Percentiles rank a stretch among this genome's conserved stretches.
Evolutionary conservation across 2,888 invertebrate genomes (phyloP).

Genomic region (Marasmarcha lunaedactyla): DNA sequence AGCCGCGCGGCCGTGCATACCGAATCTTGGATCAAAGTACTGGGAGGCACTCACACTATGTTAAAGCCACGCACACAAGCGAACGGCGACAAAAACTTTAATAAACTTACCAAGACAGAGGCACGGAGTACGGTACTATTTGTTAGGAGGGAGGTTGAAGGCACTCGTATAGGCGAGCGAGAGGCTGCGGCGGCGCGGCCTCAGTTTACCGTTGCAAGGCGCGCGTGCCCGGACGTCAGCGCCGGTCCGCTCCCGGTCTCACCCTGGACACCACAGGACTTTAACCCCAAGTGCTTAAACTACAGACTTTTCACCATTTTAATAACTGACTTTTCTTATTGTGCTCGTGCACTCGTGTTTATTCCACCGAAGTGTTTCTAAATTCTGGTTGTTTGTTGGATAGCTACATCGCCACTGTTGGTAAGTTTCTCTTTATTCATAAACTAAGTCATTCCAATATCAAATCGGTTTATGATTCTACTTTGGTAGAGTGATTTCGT

Average conservation of each 20-base stretch:
- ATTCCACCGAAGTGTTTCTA: constrained; percentile 59
- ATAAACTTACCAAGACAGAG: constrained; percentile 65
- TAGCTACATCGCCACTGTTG: constrained; percentile 41
- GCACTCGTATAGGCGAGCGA: constrained; percentile 62
- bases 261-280: constrained; percentile 33
- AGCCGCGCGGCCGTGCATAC: constrained; percentile 61
- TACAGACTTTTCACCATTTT: constrained; percentile 17
- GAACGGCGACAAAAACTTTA: constrained; percentile 26
- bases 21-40: constrained; percentile 70
- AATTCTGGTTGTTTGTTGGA: constrained; percentile 61
- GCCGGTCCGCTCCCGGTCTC: constrained; percentile 14
- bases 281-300: constrained; percentile 2
- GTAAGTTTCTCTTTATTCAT: constrained; percentile 31
- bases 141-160: constrained; percentile 67
- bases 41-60: constrained; percentile 59
- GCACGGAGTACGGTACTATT: constrained; percentile 67
- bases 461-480: not conserved
- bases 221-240: constrained; percentile 64
- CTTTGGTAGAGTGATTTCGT: constrained; percentile 1
- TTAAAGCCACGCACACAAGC: constrained; percentile 24
- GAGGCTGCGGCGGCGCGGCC: constrained; percentile 58
- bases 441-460: not conserved
- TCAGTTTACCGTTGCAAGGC: constrained; percentile 71
- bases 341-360: constrained; percentile 62
- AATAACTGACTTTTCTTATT: constrained; percentile 28